Conservation (phyloP, 2,113 vertebrate genomes). For the Pelecanus crispus region DNA sequence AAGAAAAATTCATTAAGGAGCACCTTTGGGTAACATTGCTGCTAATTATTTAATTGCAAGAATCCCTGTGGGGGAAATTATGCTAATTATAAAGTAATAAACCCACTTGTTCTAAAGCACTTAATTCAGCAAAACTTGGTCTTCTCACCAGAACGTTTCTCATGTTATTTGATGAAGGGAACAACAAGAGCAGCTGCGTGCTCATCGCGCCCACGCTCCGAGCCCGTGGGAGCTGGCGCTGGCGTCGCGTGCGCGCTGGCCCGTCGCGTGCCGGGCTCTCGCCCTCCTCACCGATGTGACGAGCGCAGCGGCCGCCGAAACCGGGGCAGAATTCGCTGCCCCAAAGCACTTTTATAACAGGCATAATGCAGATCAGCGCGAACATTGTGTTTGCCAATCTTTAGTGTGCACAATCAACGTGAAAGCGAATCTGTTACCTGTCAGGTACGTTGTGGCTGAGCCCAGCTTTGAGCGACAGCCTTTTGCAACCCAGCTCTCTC, state of each 20-base stretch:
- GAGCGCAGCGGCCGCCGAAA: background rate
- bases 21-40: slow-evolving; percentile 67
- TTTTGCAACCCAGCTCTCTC: background rate
- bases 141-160: background rate
- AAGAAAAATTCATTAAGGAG: slow-evolving; percentile 61
- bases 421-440: background rate
- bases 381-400: background rate
- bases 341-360: background rate
- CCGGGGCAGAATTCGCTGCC: background rate
- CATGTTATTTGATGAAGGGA: background rate
- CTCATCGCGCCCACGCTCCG: background rate
- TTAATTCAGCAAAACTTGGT: slow-evolving; percentile 69
- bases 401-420: accelerated
- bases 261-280: background rate
- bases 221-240: background rate
- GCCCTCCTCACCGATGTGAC: background rate
- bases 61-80: slow-evolving; percentile 67
- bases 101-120: slow-evolving; percentile 64
- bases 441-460: background rate
- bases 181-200: background rate
- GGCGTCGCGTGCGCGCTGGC: background rate
- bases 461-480: background rate
- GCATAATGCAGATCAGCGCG: background rate
- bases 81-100: slow-evolving; percentile 77
- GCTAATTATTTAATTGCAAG: slow-evolving; percentile 79